phyloP scores from a whole-genome alignment of 2,797 vertebrate species.

The Anniella stebbinsi region DNA sequence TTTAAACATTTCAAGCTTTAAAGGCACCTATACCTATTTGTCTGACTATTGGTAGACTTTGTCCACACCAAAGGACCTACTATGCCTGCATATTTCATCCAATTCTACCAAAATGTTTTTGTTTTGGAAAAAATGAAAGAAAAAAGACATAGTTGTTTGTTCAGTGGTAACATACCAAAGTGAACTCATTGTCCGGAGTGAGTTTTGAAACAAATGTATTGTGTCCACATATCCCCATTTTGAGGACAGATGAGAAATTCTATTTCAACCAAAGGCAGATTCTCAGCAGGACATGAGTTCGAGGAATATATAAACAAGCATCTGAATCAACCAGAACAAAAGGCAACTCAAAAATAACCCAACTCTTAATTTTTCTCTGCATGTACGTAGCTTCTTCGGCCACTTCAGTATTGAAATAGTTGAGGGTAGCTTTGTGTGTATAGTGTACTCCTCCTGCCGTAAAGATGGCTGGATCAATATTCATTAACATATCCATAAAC shows the following conservation, averaged over 20 bases:
- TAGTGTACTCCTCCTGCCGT: neutral
- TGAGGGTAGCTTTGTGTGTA: neutral
- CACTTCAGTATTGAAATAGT: neutral
- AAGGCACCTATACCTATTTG: neutral
- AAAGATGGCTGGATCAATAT: neutral
- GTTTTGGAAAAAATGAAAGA: no score
- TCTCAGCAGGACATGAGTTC: neutral
- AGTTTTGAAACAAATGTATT: neutral
- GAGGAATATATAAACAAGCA: neutral
- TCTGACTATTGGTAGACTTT: neutral
- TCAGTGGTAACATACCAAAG: neutral
- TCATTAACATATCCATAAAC: neutral
- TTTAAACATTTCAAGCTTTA: no score
- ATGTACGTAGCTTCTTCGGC: neutral
- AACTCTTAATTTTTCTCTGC: constrained; percentile 4
- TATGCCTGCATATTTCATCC: neutral
- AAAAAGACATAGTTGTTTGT: no score
- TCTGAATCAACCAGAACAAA: neutral
- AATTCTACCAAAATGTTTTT: no score
- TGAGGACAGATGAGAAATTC: constrained; percentile 32
- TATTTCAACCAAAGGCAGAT: neutral
- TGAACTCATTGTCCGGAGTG: neutral
- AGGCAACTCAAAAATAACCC: constrained; percentile 30
- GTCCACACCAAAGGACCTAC: neutral
- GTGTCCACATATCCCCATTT: neutral